Conservation (phyloP, 2,888 invertebrate species). For the Spilosoma lubricipeda region DNA sequence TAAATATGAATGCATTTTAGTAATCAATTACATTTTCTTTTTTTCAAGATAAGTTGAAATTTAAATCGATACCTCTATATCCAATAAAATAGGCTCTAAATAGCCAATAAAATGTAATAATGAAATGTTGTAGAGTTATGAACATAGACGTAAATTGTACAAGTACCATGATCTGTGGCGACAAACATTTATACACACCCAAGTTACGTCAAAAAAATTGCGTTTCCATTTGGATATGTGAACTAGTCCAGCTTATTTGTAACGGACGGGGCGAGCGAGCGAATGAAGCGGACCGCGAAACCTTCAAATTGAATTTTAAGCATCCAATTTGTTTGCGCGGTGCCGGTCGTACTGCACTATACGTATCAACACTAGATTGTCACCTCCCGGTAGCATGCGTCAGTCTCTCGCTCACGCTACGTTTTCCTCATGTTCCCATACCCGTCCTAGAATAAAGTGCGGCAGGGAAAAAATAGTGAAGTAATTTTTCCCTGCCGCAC, state of each 20-base stretch:
- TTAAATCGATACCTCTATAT: no score
- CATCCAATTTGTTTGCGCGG: slow-evolving; percentile 85
- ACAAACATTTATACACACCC: slow-evolving; percentile 69
- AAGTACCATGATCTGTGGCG: slow-evolving; percentile 49
- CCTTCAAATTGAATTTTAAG: slow-evolving; percentile 87
- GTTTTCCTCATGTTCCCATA: slow-evolving; percentile 65
- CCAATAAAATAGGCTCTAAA: no score
- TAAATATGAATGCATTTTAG: no score
- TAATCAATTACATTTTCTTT: no score
- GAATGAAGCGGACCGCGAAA: slow-evolving; percentile 85
- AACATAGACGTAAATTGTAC: slow-evolving; percentile 50
- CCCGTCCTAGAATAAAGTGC: no score
- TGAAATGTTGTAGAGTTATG: slow-evolving; percentile 12
- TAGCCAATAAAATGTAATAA: no score
- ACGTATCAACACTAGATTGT: slow-evolving; percentile 60
- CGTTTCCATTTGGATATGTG: slow-evolving; percentile 76
- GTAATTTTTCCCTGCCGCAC: slow-evolving; percentile 74
- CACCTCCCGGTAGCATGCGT: slow-evolving; percentile 32
- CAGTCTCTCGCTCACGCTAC: slow-evolving; percentile 31
- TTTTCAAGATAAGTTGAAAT: no score
- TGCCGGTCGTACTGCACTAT: slow-evolving; percentile 65
- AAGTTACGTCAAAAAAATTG: slow-evolving; percentile 78
- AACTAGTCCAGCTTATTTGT: slow-evolving; percentile 77
- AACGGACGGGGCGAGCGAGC: slow-evolving; percentile 78
- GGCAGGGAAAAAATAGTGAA: no score